Conservation (phyloP, 2,888 invertebrate genomes). For the Beris chalybata region DNA sequence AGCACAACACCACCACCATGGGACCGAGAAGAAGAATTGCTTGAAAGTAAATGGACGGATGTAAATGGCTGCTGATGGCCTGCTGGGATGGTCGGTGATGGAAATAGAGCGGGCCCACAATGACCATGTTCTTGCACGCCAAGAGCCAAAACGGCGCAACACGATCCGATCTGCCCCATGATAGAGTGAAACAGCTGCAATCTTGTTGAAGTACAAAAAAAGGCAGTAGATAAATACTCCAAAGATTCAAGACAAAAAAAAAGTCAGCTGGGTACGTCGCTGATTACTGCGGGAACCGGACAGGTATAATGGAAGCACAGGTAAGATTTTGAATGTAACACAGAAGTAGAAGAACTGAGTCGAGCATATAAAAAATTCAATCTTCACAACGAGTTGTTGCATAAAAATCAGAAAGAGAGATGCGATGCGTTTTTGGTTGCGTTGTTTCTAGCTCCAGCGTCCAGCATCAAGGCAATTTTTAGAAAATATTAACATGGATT, state of each 20-base stretch:
- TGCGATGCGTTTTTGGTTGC: too few species aligned
- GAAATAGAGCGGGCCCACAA: slow-evolving; percentile 18
- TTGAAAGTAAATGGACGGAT: not conserved
- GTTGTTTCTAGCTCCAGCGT: too few species aligned
- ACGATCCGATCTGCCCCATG: not conserved
- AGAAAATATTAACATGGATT: too few species aligned
- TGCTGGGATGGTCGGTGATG: slow-evolving; percentile 8
- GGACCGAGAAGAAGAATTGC: not conserved
- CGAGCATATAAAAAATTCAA: too few species aligned
- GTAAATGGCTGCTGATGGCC: slow-evolving; percentile 14
- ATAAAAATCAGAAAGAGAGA: too few species aligned
- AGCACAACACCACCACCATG: slow-evolving; percentile 7
- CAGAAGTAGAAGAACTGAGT: slow-evolving; percentile 6
- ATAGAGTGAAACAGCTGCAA: slow-evolving; percentile 30
- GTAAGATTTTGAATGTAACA: slow-evolving; percentile 11
- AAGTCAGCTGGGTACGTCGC: slow-evolving; percentile 11
- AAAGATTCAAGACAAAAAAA: slow-evolving; percentile 3
- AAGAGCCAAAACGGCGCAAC: not conserved
- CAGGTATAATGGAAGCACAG: slow-evolving; percentile 2
- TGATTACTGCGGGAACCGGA: slow-evolving; percentile 4
- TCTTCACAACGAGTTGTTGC: too few species aligned
- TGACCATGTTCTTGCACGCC: too few species aligned
- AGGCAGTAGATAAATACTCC: too few species aligned
- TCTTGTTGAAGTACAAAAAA: not conserved
- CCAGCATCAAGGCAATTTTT: too few species aligned